A percentile compares a stretch with the other conserved stretches of the same genome.
Evolutionary conservation across 2,888 invertebrate genomes (phyloP).

Genomic region (Gnatocerus cornutus): DNA sequence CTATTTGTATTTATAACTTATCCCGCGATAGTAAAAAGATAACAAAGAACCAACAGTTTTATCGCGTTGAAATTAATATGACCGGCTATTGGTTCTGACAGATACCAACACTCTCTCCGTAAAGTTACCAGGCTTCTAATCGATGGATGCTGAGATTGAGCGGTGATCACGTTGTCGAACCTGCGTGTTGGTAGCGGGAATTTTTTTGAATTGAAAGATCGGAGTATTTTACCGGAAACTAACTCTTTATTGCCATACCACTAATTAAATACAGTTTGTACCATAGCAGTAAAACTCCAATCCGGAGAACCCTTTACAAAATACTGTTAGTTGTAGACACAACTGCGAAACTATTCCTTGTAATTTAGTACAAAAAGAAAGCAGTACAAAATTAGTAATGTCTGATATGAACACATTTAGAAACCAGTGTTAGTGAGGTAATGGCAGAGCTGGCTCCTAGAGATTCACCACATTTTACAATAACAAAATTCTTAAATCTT

Average conservation of each 20-base stretch:
- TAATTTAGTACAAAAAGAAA: slow-evolving; percentile 62
- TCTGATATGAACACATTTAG: slow-evolving; percentile 69
- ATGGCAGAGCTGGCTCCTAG: slow-evolving; percentile 67
- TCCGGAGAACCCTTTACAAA: slow-evolving; percentile 56
- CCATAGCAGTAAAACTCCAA: slow-evolving; percentile 61
- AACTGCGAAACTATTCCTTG: slow-evolving; percentile 47
- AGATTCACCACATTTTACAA: slow-evolving; percentile 66
- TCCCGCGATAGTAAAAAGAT: slow-evolving; percentile 43
- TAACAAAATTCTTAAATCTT: slow-evolving; percentile 62
- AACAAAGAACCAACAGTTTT: slow-evolving; percentile 31
- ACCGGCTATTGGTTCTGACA: slow-evolving; percentile 10
- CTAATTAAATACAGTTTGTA: slow-evolving; percentile 68
- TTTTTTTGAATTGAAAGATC: slow-evolving; percentile 2
- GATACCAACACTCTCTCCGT: slow-evolving; percentile 8
- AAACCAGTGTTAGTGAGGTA: slow-evolving; percentile 67
- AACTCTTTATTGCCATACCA: slow-evolving; percentile 72
- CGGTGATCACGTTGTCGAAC: slow-evolving; percentile 3
- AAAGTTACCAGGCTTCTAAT: slow-evolving; percentile 25
- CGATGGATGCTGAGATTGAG: background rate
- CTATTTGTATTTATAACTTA: slow-evolving; percentile 40
- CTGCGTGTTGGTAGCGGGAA: slow-evolving; percentile 2
- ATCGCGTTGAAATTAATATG: slow-evolving; percentile 12
- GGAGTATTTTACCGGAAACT: slow-evolving; percentile 65
- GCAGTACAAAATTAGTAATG: slow-evolving; percentile 64
- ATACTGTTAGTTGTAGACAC: slow-evolving; percentile 63